These are phyloP conservation scores for Acronicta psi DNA, from an alignment of 2,888 invertebrate genomes.

Conservation along the genomic window DNA sequence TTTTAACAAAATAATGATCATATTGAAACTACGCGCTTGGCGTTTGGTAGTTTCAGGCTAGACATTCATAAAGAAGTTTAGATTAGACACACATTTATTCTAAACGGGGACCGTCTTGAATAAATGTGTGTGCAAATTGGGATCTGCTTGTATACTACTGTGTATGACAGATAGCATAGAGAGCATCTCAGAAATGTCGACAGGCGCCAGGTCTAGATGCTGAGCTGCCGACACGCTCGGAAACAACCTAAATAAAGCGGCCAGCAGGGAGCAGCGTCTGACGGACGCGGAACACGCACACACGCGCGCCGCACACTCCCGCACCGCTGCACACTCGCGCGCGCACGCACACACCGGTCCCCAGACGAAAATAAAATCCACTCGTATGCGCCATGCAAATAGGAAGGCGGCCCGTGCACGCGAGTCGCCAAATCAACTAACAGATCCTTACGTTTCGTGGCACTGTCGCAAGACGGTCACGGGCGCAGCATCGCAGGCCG, in stretches of 20 bases:
- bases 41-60: constrained; percentile 17
- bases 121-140: no score
- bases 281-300: constrained; percentile 75
- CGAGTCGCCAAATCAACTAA: constrained; percentile 81
- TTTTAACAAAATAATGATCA: constrained; percentile 33
- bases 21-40: constrained; percentile 20
- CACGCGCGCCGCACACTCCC: constrained; percentile 65
- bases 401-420: constrained; percentile 83
- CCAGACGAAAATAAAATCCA: constrained; percentile 89
- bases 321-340: constrained; percentile 67
- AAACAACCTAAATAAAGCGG: constrained; percentile 86
- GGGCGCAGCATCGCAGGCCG: constrained; percentile 87
- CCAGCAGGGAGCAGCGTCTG: constrained; percentile 84
- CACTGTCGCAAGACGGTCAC: constrained; percentile 87
- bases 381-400: constrained; percentile 88
- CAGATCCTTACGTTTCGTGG: constrained; percentile 88
- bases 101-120: no score
- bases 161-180: constrained; percentile 49
- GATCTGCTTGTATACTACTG: constrained; percentile 27
- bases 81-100: no score
- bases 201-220: constrained; percentile 59
- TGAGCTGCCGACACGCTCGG: constrained; percentile 72
- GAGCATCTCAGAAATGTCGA: constrained; percentile 52
- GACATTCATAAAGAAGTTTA: no score
- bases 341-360: constrained; percentile 78